Evolutionary conservation across 2,888 invertebrate species (phyloP), one percentile per base, ranked within the genome.

Genomic region (Sabatieria punctata): DNA sequence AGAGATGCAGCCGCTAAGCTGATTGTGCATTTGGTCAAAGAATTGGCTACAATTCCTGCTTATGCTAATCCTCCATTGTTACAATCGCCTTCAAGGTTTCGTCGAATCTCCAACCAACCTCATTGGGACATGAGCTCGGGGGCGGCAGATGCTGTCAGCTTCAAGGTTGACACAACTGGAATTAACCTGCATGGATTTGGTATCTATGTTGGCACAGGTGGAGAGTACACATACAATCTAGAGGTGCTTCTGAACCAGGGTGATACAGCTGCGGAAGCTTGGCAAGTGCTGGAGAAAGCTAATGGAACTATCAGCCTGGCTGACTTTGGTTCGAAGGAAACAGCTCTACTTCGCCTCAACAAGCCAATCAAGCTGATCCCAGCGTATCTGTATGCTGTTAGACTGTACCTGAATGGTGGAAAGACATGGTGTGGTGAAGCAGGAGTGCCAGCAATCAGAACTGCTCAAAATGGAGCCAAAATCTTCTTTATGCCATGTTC

Each of bases 51-150:
- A 1, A 51, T 54, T 1, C 45, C 52, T 21, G 45, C 51, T n/a
- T 11, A 49, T 82, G 36, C 75, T 78, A 56, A 78, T 79, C 27
- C 75, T 78, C 0, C 51, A 51, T 43, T 60, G 6, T 51, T 86
- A 55, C 77, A 85, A 52, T 88, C 89, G 0, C 85, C 86, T 0
- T 82, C 83, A 30, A 75, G 93, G 24, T 95, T 93, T 67, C 82
- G 85, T 37, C 78, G 86, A 41, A 80, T 83, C 39, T 89, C 88
- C 65, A 79, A 82, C 55, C 80, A 81, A 42, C 77, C 86, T 39
- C 82, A 84, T 1, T 95, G 95, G 95, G 91, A 93, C 66, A 88
- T 91, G 0, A 88, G 91, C 2, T 88, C 86, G 65, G 91, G 91
- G 26, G 86, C 86, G 8, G 86, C 91, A 0, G 95, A 97, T 70